These are phyloP conservation scores for Rhinoderma darwinii DNA, from an alignment of 2,113 vertebrate species.

Conservation along the genomic window DNA sequence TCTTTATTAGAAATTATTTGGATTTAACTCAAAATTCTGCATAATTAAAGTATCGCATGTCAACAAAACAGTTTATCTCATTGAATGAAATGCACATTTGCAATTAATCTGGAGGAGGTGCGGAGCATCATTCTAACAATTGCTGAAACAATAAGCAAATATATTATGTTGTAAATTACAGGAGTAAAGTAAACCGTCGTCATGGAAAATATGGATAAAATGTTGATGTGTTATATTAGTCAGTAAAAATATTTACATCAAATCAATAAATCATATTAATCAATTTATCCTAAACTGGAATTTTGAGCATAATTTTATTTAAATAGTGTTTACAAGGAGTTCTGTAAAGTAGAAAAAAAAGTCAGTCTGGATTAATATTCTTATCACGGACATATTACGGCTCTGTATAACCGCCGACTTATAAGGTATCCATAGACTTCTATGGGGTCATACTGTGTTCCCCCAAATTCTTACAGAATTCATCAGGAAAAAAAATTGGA, in stretches of 20 bases:
- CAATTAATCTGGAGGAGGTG: neutral
- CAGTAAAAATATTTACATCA: neutral
- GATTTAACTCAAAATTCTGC: constrained; percentile 63
- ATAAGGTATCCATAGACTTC: too few relatives aligned
- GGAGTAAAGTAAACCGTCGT: neutral
- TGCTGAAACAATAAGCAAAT: constrained; percentile 18
- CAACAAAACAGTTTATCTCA: constrained; percentile 56
- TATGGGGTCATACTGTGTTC: too few relatives aligned
- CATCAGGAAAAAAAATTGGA: too few relatives aligned
- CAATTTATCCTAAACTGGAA: neutral
- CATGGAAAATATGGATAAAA: neutral
- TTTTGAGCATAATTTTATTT: too few relatives aligned
- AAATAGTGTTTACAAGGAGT: too few relatives aligned
- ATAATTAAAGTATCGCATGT: constrained; percentile 56
- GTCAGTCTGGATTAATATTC: too few relatives aligned
- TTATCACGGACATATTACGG: too few relatives aligned
- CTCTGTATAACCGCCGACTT: too few relatives aligned
- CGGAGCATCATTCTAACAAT: neutral
- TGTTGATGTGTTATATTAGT: neutral
- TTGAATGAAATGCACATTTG: constrained; percentile 32
- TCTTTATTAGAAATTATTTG: constrained; percentile 61
- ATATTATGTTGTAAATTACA: neutral
- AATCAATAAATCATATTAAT: neutral
- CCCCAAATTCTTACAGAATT: too few relatives aligned
- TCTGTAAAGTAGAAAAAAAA: too few relatives aligned